A percentile compares a stretch with the other conserved stretches of the same genome.
phyloP scores from a whole-genome alignment of 2,113 vertebrate species.

The Malurus cyaneus region DNA sequence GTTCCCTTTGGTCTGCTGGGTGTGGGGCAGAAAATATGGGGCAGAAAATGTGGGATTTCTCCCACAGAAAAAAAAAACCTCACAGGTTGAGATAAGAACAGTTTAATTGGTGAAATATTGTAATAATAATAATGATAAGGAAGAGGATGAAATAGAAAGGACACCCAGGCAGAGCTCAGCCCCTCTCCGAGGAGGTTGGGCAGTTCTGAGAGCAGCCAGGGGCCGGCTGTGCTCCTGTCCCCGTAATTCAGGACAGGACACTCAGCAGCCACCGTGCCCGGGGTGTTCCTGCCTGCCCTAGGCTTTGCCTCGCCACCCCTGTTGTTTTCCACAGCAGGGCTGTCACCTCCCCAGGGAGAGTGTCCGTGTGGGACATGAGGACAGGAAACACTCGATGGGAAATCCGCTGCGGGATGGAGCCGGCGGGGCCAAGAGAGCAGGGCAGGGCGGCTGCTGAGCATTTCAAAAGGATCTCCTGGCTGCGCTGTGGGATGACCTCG shows the following conservation, averaged over 20 bases:
- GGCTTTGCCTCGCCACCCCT: neutral
- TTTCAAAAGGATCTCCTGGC: neutral
- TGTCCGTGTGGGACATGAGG: accelerated
- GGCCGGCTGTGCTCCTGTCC: neutral
- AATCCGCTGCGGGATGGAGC: neutral
- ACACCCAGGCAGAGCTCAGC: neutral
- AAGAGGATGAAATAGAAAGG: neutral
- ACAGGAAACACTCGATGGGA: conserved; percentile 16
- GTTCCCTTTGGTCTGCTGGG: neutral
- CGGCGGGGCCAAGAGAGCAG: neutral
- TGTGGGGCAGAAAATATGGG: accelerated
- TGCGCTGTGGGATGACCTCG: neutral
- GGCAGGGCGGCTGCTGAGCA: neutral
- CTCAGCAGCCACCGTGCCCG: neutral
- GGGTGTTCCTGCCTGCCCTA: neutral
- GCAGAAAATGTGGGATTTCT: neutral
- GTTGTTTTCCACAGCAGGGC: accelerated
- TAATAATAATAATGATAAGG: neutral
- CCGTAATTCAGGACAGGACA: neutral
- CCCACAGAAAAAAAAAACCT: neutral
- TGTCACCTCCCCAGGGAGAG: neutral
- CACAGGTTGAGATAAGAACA: neutral
- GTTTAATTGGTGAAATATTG: neutral
- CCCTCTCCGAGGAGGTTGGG: neutral
- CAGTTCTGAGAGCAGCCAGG: neutral